Evolutionary conservation across 2,113 vertebrate genomes (phyloP), one percentile per base, ranked within the genome.

Genomic region (Amblyornis subalaris): DNA sequence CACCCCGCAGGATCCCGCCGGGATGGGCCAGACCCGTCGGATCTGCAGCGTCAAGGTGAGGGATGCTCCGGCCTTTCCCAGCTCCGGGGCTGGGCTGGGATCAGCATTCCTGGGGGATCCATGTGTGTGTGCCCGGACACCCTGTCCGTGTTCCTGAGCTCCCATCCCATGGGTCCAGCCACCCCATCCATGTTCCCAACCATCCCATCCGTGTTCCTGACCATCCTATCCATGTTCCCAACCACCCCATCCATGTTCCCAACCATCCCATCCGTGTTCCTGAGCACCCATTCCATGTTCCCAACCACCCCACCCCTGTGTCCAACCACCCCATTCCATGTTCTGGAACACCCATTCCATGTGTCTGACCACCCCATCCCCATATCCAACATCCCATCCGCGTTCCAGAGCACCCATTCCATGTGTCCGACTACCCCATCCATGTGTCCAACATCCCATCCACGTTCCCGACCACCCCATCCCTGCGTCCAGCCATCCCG

Each of bases 41-140:
- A 96, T 97, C 93, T 98, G 98, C 89, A 98, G 98, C 76, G 96
- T 98, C 85, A 98, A 98, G 98, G 99, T 98, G 90, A 98, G 36
- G 97, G 65, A 14, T 6, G 10, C 6, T 18, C 4, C 1, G 0
- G 2, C 36, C 38, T 33, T 8, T n/a, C 22, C 33, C 1, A 5
- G 36, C 69, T 35, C 71, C 7, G 2, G 7, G 51, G 55, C 25
- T 0, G 38, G 29, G 38, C 25, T 38, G 73, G 12, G 16, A 55
- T 29, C 64, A 3, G 26, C 73, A 48, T 44, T 42, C 44, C 47
- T 1, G 33, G 29, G 17, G 15, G 15, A n/a, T 29, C 23, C 44
- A 14, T 5, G 0, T 0, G 0, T 26, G 62, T 22, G n/a, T 48
- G 42, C 42, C 42, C 12, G 42, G 14, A 7, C 50, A 16, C 14